phyloP scores from a whole-genome alignment of 2,113 vertebrate genomes.

The Chinchilla lanigera region DNA sequence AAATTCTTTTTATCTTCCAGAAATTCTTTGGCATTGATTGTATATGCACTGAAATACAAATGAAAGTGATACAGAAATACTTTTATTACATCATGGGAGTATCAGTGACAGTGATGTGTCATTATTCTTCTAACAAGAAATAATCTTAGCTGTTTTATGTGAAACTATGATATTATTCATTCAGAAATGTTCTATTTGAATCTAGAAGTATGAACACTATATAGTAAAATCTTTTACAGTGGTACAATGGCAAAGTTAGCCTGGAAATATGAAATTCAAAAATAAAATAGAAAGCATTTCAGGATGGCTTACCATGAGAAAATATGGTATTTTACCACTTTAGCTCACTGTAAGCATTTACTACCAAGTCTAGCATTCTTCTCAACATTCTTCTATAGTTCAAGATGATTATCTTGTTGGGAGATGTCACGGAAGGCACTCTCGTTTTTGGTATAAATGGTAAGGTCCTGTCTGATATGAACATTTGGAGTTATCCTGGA shows the following conservation, averaged over 20 bases:
- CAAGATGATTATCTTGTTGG: not conserved
- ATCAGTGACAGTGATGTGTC: not conserved
- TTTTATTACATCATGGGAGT: slow-evolving; percentile 1
- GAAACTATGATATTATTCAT: not conserved
- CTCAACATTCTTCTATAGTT: not conserved
- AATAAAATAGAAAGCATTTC: not conserved
- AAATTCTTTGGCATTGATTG: slow-evolving; percentile 4
- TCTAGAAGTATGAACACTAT: not conserved
- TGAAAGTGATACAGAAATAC: not conserved
- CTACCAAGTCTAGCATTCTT: not conserved
- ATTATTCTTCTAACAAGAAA: not conserved
- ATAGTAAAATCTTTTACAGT: not conserved
- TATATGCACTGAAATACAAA: not conserved
- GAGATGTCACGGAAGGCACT: not conserved
- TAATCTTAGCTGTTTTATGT: not conserved
- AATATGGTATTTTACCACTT: not conserved
- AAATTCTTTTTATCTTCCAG: not conserved
- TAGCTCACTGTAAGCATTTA: not conserved
- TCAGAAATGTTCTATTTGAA: not conserved
- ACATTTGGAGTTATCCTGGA: not conserved
- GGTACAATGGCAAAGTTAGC: not conserved
- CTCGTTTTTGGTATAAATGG: not conserved
- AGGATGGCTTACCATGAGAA: not conserved
- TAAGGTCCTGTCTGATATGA: not conserved
- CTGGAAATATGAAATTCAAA: slow-evolving; percentile 28